Evolutionary conservation across 2,888 invertebrate genomes (phyloP).

Genomic region (Cryptosula pallasiana): DNA sequence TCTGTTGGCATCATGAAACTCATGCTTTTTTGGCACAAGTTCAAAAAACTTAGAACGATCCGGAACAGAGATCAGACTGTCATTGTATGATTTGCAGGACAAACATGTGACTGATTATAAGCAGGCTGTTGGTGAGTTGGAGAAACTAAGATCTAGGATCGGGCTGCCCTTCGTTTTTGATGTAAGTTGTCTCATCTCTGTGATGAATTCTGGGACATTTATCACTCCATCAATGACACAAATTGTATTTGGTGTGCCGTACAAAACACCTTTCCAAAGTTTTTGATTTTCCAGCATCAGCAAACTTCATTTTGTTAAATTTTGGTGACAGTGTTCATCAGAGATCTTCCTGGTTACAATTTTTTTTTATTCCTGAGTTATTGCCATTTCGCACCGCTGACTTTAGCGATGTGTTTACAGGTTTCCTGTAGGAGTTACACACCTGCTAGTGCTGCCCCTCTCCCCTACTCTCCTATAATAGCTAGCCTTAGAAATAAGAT

Average conservation of each 20-base stretch:
- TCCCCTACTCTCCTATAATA: slow-evolving; percentile 1
- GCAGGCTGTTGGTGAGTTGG: not conserved
- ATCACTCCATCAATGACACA: no score
- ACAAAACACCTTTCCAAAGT: no score
- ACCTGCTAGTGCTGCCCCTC: not conserved
- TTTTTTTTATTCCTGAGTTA: not conserved
- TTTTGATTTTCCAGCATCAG: no score
- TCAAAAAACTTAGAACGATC: no score
- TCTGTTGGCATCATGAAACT: no score
- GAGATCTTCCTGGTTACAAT: no score
- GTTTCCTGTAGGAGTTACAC: not conserved
- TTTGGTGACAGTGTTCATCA: no score
- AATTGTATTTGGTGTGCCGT: no score
- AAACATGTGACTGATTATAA: slow-evolving; percentile 4
- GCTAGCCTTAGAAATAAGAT: slow-evolving; percentile 9
- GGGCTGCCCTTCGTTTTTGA: not conserved
- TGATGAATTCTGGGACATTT: not conserved
- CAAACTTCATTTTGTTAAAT: no score
- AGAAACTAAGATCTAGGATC: not conserved
- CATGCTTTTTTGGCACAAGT: no score
- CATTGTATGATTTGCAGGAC: no score
- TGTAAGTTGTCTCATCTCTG: slow-evolving; percentile 15
- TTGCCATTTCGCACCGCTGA: not conserved
- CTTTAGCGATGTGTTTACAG: not conserved
- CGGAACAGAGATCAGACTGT: no score